Evolutionary conservation across 2,888 invertebrate species (phyloP).

Genomic region (Hipparchia semele): DNA sequence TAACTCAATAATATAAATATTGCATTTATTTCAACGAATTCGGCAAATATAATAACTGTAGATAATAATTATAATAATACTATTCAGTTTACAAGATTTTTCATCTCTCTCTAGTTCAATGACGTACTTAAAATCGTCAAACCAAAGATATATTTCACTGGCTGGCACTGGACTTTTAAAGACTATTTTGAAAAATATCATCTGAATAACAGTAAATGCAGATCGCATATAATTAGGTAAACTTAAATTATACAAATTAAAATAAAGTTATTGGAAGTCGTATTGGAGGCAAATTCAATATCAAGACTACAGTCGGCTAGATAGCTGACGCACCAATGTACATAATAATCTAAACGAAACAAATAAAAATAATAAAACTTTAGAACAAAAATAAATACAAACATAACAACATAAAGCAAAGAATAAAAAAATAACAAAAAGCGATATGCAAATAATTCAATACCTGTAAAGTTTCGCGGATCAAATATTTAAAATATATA

Average conservation of each 20-base stretch:
- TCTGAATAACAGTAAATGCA: constrained; percentile 81
- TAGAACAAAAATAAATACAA: constrained; percentile 82
- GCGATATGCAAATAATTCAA: constrained; percentile 76
- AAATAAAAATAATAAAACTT: constrained; percentile 70
- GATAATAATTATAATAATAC: constrained; percentile 82
- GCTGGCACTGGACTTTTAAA: constrained; percentile 76
- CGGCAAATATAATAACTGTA: constrained; percentile 82
- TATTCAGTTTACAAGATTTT: constrained; percentile 80
- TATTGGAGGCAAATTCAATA: constrained; percentile 74
- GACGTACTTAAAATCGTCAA: constrained; percentile 41
- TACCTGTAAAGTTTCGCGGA: constrained; percentile 34
- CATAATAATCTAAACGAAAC: constrained; percentile 68
- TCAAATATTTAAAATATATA: constrained; percentile 35
- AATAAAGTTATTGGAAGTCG: constrained; percentile 79
- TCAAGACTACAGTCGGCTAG: constrained; percentile 57
- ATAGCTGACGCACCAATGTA: constrained; percentile 51
- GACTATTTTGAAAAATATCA: constrained; percentile 68
- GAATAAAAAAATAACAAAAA: constrained; percentile 60
- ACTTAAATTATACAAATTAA: constrained; percentile 80
- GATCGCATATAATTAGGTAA: constrained; percentile 74
- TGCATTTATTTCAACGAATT: constrained; percentile 84
- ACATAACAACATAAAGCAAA: constrained; percentile 76
- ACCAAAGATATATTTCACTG: constrained; percentile 71
- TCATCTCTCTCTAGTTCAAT: constrained; percentile 64
- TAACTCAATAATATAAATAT: constrained; percentile 84